Percentiles rank a stretch among this genome's conserved stretches.
phyloP scores from a whole-genome alignment of 2,797 vertebrate genomes.

The Hirundo rustica region DNA sequence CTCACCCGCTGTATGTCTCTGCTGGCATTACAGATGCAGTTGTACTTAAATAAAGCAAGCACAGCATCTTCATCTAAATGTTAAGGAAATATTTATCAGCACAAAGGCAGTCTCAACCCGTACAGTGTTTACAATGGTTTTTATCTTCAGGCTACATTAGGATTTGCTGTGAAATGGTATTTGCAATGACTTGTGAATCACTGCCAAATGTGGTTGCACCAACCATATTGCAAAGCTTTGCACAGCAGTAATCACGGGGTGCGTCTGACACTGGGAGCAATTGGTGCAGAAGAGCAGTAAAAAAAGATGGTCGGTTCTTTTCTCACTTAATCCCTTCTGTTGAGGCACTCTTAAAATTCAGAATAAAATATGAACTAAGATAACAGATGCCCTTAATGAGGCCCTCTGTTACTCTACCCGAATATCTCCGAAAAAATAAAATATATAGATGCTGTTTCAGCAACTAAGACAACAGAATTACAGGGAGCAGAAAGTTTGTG shows the following conservation, averaged over 20 bases:
- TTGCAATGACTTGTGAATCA: slow-evolving; percentile 53
- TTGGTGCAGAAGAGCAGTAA: slow-evolving; percentile 43
- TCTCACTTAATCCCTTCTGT: slow-evolving; percentile 60
- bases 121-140: not conserved
- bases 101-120: not conserved
- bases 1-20: not conserved
- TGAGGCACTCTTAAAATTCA: slow-evolving; percentile 71
- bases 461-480: slow-evolving; percentile 60
- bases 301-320: slow-evolving; percentile 61
- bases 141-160: slow-evolving; percentile 35
- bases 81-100: slow-evolving; percentile 44
- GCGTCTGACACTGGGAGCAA: slow-evolving; percentile 40
- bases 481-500: slow-evolving; percentile 23
- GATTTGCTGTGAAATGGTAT: slow-evolving; percentile 53
- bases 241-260: slow-evolving; percentile 19
- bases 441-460: slow-evolving; percentile 63
- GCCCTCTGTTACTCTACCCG: slow-evolving; percentile 66
- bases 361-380: slow-evolving; percentile 75
- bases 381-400: slow-evolving; percentile 73
- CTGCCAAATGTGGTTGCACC: slow-evolving; percentile 25
- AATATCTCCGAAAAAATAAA: slow-evolving; percentile 54
- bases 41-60: slow-evolving; percentile 28
- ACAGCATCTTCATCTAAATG: slow-evolving; percentile 1
- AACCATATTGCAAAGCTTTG: slow-evolving; percentile 36
- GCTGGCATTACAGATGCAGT: not conserved